These are phyloP conservation scores for Drosophila monieri DNA, from an alignment of 2,888 invertebrate genomes.

Conservation along the genomic window DNA sequence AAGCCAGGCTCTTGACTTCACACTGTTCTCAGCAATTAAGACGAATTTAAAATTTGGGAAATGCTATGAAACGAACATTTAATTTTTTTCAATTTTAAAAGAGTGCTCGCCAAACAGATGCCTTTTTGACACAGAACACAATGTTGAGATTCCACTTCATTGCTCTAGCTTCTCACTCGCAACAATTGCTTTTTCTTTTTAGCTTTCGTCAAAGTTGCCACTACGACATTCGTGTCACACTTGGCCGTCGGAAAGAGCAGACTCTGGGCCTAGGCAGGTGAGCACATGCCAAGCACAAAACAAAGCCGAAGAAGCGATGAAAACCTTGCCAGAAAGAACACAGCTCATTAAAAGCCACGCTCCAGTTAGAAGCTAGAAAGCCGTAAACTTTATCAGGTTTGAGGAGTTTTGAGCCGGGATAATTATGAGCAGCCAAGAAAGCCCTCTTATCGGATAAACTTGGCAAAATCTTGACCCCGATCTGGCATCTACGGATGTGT, in stretches of 20 bases:
- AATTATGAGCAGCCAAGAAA: constrained; percentile 30
- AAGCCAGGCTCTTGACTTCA: neutral
- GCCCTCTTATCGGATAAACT: constrained; percentile 26
- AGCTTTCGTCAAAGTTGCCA: constrained; percentile 52
- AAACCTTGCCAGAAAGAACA: constrained; percentile 33
- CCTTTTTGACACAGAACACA: neutral
- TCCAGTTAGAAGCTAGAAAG: constrained; percentile 52
- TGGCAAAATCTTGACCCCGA: constrained; percentile 46
- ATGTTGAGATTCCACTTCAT: constrained; percentile 17
- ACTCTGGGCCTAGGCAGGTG: constrained; percentile 40
- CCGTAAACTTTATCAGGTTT: constrained; percentile 44
- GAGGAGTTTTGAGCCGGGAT: constrained; percentile 14
- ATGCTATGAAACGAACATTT: neutral
- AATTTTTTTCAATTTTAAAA: neutral
- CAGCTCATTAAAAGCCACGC: constrained; percentile 63
- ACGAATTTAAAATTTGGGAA: neutral
- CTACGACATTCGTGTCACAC: constrained; percentile 76
- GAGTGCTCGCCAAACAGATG: neutral
- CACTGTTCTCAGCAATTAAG: neutral
- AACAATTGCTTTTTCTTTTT: constrained; percentile 31
- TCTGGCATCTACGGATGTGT: constrained; percentile 14
- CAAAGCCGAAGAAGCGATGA: constrained; percentile 2
- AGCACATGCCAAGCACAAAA: constrained; percentile 36
- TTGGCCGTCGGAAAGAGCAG: constrained; percentile 54
- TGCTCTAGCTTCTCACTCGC: too few relatives aligned